Evolutionary conservation across 2,797 vertebrate species (phyloP), one percentile per base, ranked within the genome.

Genomic region (Centropyge bicolor): DNA sequence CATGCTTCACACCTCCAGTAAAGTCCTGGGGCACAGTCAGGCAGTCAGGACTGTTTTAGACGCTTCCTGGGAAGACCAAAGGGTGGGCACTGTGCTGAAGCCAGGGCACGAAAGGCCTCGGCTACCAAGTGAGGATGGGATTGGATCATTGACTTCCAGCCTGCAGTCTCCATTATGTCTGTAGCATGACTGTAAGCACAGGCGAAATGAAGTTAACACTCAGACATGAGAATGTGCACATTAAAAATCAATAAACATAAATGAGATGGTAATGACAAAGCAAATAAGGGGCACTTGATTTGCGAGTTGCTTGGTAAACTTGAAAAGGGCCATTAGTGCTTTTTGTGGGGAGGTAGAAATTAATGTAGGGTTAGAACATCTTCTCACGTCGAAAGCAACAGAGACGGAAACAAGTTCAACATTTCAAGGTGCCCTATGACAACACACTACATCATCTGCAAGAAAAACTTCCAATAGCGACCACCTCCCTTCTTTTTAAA

Each of bases 141-240:
- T 83, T 99, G 98, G 95, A 99, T 98, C 98, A 99, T 99, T 88
- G 98, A 98, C 94, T 99, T 99, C 98, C 98, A 99, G 89, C 98
- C 98, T 70, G 98, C 96, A 27, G 98, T 99, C 94, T 99, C 98
- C 97, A 99, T 99, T 94, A 99, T 98, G 90, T 99, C 98, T 77
- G 97, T 95, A 82, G 98, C 97, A 92, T 99, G 98, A 95, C 98
- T 99, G 95, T 89, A 96, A 93, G 91, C 87, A 93, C 80, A 93
- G 76, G 80, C 51, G 63, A 63, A 88, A 93, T 68, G 64, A 84
- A 70, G 87, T 93, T 86, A 91, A 81, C 76, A 66, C 81, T 80
- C 83, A 87, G 85, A 88, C 84, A 57, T 55, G 45, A 81, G 77
- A 84, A 76, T 84, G 81, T 78, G 86, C 90, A 89, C 93, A 95